Conservation (phyloP, 2,113 vertebrate species). For the Emydura subglobosa region DNA sequence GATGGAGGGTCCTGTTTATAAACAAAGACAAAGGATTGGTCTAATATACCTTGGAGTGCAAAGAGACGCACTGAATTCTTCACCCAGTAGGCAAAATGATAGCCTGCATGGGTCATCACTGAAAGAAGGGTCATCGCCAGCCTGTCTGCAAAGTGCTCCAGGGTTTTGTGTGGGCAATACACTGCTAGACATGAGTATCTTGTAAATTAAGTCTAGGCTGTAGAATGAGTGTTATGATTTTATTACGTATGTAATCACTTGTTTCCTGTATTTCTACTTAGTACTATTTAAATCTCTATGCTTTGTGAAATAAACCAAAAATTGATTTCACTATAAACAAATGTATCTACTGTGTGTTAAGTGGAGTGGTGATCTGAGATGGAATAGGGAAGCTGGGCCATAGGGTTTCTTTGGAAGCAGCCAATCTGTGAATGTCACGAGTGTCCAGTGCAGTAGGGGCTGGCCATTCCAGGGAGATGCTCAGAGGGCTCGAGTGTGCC, state of each 20-base stretch:
- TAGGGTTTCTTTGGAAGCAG: neutral
- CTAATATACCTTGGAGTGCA: neutral
- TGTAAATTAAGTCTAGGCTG: neutral
- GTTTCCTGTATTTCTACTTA: neutral
- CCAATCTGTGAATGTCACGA: neutral
- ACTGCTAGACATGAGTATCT: neutral
- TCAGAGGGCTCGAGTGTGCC: neutral
- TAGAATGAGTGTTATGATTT: neutral
- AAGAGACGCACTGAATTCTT: neutral
- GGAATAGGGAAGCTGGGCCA: neutral
- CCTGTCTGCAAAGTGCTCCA: neutral
- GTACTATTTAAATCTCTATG: neutral
- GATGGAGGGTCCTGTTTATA: neutral
- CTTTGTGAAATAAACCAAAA: neutral
- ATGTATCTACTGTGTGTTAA: neutral
- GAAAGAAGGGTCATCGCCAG: neutral
- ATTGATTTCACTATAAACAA: neutral
- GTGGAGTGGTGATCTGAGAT: neutral
- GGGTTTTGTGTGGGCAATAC: neutral
- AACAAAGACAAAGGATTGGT: neutral
- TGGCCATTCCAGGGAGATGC: neutral
- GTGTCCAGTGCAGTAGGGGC: neutral
- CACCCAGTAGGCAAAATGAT: neutral
- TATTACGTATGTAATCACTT: neutral
- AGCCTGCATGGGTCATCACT: neutral